phyloP scores from a whole-genome alignment of 2,113 vertebrate species.

The Rhinichthys klamathensis region DNA sequence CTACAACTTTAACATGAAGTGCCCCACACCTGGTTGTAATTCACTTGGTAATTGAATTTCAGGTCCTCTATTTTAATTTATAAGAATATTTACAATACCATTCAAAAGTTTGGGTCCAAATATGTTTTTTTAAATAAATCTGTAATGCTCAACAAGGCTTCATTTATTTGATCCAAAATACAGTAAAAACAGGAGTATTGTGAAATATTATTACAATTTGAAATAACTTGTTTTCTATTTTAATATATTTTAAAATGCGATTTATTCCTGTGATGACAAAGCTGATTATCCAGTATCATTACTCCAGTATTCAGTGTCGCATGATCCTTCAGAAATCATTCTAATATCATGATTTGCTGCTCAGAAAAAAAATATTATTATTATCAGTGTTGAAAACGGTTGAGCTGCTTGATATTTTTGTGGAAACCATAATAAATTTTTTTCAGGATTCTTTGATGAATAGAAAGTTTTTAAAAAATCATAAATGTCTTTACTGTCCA shows the following conservation, averaged over 20 bases:
- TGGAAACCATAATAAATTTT: neutral
- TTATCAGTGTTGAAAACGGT: neutral
- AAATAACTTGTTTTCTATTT: neutral
- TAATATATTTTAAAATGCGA: neutral
- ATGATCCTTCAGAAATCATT: neutral
- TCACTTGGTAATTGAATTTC: conserved; percentile 83
- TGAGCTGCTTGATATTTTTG: neutral
- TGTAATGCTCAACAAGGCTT: neutral
- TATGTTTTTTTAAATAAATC: neutral
- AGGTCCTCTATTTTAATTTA: neutral
- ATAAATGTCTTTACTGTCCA: neutral
- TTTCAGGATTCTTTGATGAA: neutral
- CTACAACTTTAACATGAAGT: conserved; percentile 99
- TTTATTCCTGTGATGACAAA: neutral
- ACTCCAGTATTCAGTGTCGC: neutral
- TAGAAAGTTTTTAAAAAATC: neutral
- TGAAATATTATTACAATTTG: neutral
- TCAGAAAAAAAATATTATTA: neutral
- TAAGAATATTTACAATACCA: neutral
- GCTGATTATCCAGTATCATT: neutral
- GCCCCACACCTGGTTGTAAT: conserved; percentile 97
- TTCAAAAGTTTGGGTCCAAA: neutral
- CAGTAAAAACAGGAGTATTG: neutral
- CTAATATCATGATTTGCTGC: neutral
- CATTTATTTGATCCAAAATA: conserved; percentile 1